Base-by-base conservation (phyloP, 2,888 invertebrate species). In the Rhingia campestris region DNA sequence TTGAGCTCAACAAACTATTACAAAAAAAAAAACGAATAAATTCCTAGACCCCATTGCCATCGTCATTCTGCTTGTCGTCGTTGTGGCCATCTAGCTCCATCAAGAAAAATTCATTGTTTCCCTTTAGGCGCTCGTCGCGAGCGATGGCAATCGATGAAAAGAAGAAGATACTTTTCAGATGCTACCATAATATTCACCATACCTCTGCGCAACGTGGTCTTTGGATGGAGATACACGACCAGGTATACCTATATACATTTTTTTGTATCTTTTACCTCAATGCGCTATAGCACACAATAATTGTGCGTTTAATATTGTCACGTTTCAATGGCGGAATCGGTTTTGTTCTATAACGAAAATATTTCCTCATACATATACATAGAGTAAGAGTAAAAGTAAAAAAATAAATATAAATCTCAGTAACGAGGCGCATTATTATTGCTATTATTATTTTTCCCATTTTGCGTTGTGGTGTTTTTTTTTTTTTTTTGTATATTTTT, bases 241-340 rank as follows among this genome's bases (percentile, higher is more conserved):
- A 35, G 6, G 12, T 33, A 14, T 32, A 14, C 56, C 9, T 7
- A 9, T 4, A 4, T 4, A 12, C 9, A 30, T 59, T 70, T 1
- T 4, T 53, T 54, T 58, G 32, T 59, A 33, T 6, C n/a, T 37
- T 45, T 56, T 32, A 9, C 35, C 32, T 7, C 22, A n/a, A 41
- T 49, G 22, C 35, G 63, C 41, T 47, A 33, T 30, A 22, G 67
- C 49, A 30, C 69, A 79, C 69, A 79, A 74, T 84, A 84, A 84
- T 84, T 84, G 82, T 84, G 82, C 82, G 82, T 84, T 84, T 84
- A 79, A 84, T 84, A 84, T 84, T 84, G 79, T 84, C 82, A 84
- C 82, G 82, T 79, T 84, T 79, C 77, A 79, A 79, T 74, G 79
- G 58, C 63, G 69, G 74, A 70, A 74, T 84, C 69, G 47, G 63